A percentile compares a stretch with the other conserved stretches of the same genome.
These are phyloP conservation scores for Oreochromis grahami DNA, from an alignment of 2,797 vertebrate species.

Conservation along the genomic window DNA sequence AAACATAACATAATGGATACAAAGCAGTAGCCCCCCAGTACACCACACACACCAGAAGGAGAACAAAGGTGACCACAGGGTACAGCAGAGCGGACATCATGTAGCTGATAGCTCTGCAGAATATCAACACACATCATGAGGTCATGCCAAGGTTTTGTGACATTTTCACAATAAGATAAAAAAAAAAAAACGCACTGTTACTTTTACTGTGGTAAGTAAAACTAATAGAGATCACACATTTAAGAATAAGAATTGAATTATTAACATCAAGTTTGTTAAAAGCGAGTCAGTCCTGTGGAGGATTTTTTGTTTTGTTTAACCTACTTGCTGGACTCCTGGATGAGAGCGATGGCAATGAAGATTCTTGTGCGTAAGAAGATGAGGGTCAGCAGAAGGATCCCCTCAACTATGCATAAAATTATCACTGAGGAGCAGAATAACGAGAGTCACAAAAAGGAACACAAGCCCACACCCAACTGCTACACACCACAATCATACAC, in stretches of 20 bases:
- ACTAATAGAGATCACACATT: not conserved
- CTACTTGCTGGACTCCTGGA: conserved; percentile 88
- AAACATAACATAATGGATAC: conserved; percentile 81
- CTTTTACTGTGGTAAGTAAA: not conserved
- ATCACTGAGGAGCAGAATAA: conserved; percentile 76
- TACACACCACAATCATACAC: not conserved
- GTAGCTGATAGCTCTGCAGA: conserved; percentile 80
- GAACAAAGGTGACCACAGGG: conserved; percentile 85
- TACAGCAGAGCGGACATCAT: conserved; percentile 86
- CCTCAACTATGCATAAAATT: conserved; percentile 78
- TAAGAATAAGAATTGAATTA: not conserved
- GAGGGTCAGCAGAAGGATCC: conserved; percentile 78
- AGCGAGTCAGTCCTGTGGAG: not conserved
- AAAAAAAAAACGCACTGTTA: not conserved
- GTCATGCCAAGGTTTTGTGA: not conserved
- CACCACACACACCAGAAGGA: conserved; percentile 83
- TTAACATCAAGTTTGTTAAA: not conserved
- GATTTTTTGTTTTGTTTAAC: not conserved
- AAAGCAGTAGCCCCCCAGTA: conserved; percentile 87
- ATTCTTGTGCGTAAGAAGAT: conserved; percentile 86
- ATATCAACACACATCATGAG: not conserved
- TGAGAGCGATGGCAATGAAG: conserved; percentile 85
- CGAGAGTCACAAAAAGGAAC: not conserved
- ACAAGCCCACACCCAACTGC: not conserved
- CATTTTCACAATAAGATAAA: not conserved